A percentile compares a stretch with the other conserved stretches of the same genome.
Conservation (phyloP, 1,140 invertebrate genomes). For the Psilanteris sp. region DNA sequence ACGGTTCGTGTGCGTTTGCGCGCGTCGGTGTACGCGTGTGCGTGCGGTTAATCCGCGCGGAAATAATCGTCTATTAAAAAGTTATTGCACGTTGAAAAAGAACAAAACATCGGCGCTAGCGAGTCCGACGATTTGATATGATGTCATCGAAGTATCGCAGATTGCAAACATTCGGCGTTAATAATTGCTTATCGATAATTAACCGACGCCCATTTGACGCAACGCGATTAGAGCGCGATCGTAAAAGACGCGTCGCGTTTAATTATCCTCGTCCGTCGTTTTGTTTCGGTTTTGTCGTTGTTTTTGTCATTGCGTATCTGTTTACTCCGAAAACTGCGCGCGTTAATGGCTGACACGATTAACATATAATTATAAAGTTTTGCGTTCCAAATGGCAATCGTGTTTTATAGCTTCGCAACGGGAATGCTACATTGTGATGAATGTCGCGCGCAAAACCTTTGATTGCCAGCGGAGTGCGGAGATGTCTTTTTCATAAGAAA, state of each 20-base stretch:
- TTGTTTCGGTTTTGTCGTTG: constrained; percentile 2
- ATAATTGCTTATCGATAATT: constrained; percentile 73
- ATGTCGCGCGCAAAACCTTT: constrained; percentile 48
- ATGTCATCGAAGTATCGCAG: constrained; percentile 67
- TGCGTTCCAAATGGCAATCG: constrained; percentile 26
- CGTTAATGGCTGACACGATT: constrained; percentile 44
- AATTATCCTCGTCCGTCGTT: constrained; percentile 36
- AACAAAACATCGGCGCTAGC: constrained; percentile 55
- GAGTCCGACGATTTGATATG: constrained; percentile 71
- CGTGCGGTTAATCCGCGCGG: too few species aligned
- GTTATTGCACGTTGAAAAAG: constrained; percentile 56
- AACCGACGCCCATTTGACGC: constrained; percentile 65
- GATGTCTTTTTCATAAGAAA: constrained; percentile 42
- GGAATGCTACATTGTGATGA: constrained; percentile 29
- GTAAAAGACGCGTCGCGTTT: constrained; percentile 49
- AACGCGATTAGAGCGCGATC: constrained; percentile 50
- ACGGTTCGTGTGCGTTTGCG: too few species aligned
- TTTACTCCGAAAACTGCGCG: too few species aligned
- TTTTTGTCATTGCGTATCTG: too few species aligned
- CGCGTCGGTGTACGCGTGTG: too few species aligned
- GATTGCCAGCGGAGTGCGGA: constrained; percentile 38
- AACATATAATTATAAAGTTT: constrained; percentile 48
- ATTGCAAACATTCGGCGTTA: constrained; percentile 73
- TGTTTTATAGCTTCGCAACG: constrained; percentile 47
- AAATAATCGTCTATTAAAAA: too few species aligned